Evolutionary conservation across 2,888 invertebrate species (phyloP), one percentile per base, ranked within the genome.

Genomic region (Callyntrura guangdongensis): DNA sequence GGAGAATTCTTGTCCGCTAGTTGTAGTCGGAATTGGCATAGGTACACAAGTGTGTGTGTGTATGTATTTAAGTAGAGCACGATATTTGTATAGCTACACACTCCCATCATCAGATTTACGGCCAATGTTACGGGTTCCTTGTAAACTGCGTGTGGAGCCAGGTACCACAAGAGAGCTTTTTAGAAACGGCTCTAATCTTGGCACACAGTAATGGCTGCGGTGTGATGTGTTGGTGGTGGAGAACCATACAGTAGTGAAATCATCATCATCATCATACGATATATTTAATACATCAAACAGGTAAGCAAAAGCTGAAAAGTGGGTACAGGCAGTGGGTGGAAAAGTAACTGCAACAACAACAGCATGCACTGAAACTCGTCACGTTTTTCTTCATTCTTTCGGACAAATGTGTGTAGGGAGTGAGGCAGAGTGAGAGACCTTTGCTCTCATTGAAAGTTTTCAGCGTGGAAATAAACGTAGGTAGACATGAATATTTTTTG

Each of bases 81-180:
- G 3, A 69, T 36, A 36, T 36, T 36, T 36, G 67, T 12, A 69
- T 69, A n/a, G 0, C 14, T 25, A 36, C 22, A 74, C 47, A 53
- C 20, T 72, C 47, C 20, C 49, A 22, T 49, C 47, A 22, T 59
- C 81, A 81, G 59, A 81, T 81, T 81, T 81, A 81, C 81, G 56
- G 45, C 59, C 81, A 81, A 81, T 59, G 36, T 81, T 61, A 81
- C 81, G 36, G 81, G 56, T 59, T 81, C 56, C 59, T 81, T 81
- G 59, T 59, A 81, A 81, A 81, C 81, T 81, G 81, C 81, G 81
- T 59, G 81, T 25, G 74, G 25, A 74, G 74, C 74, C 74, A 53
- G 53, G 49, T 74, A 74, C 74, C 74, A 74, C 74, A 74, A 74
- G 74, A 74, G 74, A 49, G 74, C 74, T 49, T 74, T 74, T 74